Evolutionary conservation across 1,140 invertebrate species (phyloP).

Genomic region (Dreissena rostriformis): DNA sequence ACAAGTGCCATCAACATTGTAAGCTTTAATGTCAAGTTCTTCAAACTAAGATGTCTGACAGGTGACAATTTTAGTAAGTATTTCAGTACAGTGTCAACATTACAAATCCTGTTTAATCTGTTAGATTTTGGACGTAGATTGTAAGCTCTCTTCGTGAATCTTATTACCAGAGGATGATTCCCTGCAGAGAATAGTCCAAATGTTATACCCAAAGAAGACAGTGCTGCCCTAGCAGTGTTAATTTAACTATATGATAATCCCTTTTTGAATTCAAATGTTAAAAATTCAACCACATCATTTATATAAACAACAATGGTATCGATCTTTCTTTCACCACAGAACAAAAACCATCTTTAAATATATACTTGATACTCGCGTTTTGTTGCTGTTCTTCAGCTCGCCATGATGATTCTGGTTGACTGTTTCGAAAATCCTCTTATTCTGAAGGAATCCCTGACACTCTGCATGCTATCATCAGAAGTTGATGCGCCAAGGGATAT

Average conservation of each 20-base stretch:
- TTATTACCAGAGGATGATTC: constrained; percentile 29
- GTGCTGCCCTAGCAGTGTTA: constrained; percentile 36
- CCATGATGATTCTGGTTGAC: constrained; percentile 19
- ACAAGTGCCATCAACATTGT: constrained; percentile 23
- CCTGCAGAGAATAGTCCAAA: constrained; percentile 21
- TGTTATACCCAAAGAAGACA: constrained; percentile 10
- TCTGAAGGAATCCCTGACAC: constrained; percentile 38
- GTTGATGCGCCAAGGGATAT: constrained; percentile 19
- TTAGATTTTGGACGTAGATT: constrained; percentile 5
- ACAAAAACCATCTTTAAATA: constrained; percentile 32
- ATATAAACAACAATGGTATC: constrained; percentile 34
- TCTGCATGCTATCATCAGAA: constrained; percentile 21
- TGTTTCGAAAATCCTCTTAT: constrained; percentile 2
- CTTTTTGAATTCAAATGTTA: constrained; percentile 21
- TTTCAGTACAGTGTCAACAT: neutral
- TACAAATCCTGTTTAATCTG: too few species aligned
- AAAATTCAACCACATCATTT: constrained; percentile 37
- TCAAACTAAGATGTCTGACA: constrained; percentile 22
- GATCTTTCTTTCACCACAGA: constrained; percentile 33
- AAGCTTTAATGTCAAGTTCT: constrained; percentile 33
- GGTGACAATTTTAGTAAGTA: constrained; percentile 5
- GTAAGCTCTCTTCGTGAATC: constrained; percentile 9
- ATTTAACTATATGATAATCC: constrained; percentile 34
- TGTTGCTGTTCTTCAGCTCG: constrained; percentile 22
- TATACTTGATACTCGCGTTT: constrained; percentile 42